A percentile compares a stretch with the other conserved stretches of the same genome.
Conservation (phyloP, 2,113 vertebrate genomes). For the Elephantulus edwardii region DNA sequence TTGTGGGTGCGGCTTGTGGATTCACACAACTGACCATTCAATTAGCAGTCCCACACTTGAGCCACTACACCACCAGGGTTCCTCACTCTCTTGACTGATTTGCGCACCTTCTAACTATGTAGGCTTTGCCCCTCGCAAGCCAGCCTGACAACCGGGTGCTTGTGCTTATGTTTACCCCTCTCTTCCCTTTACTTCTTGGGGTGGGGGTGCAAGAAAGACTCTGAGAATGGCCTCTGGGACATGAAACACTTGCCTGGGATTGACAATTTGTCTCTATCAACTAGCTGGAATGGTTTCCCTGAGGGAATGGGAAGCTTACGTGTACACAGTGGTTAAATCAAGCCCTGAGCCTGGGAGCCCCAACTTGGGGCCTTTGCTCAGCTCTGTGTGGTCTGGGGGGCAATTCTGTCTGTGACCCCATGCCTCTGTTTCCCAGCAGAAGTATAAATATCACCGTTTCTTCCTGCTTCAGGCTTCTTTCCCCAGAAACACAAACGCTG, state of each 20-base stretch:
- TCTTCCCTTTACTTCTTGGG: not conserved
- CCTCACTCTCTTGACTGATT: not conserved
- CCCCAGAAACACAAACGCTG: not conserved
- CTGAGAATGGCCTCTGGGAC: slow-evolving; percentile 3
- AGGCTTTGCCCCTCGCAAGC: not conserved
- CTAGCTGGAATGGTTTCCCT: not conserved
- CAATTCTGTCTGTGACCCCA: not conserved
- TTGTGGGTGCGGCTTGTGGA: too few species aligned
- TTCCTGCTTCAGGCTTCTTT: not conserved
- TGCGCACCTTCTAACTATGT: not conserved
- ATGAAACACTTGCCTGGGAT: not conserved
- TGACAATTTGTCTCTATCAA: not conserved
- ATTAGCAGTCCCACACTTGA: too few species aligned
- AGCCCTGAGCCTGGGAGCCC: not conserved
- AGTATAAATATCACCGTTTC: slow-evolving; percentile 46
- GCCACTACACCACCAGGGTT: too few species aligned
- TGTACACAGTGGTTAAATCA: not conserved
- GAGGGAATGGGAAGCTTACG: rapidly evolving
- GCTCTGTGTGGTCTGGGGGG: slow-evolving; percentile 31
- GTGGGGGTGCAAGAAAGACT: rapidly evolving
- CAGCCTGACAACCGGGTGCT: not conserved
- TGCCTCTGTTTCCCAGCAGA: slow-evolving; percentile 52
- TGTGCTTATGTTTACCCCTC: not conserved
- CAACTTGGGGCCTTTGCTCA: not conserved
- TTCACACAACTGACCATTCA: too few species aligned